Base-by-base conservation (phyloP, 2,888 invertebrate species). In the Yponomeuta evonymella region DNA sequence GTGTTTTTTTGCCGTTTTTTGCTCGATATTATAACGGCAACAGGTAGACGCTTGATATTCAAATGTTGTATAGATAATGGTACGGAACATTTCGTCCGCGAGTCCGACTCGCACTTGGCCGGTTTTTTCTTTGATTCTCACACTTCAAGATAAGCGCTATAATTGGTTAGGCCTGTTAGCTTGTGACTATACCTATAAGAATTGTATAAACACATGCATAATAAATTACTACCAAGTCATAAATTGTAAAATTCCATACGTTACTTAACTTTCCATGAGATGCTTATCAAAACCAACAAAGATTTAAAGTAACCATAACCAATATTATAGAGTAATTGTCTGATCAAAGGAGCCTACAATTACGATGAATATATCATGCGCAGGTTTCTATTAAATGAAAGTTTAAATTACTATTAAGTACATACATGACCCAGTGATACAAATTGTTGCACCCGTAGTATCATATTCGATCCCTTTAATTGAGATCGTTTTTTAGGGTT, bases 311-410 rank as follows among this genome's bases (percentile, higher is more conserved):
- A 15, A 12, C 51, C 1, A 15, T 15, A 58, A 58, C 51, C 43
- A 43, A 43, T 43, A 58, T 58, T 8, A 15, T 58, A 58, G 51
- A 58, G 15, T 58, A 58, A 58, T 58, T 58, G 51, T 65, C 29
- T 65, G 30, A 30, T 65, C 65, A 65, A 81, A 76, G 51, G 51
- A 64, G 64, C 80, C 80, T 80, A 77, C 76, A 81, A 87, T 87
- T 85, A 82, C 77, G 74, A 79, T 79, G 80, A 81, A 85, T 85
- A 83, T 81, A 87, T 84, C 84, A 85, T 81, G 79, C n/a, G 11
- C 51, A 15, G 48, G 11, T n/a, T 29, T 15, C 15, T 2, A 48
- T 43, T 48, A 67, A 67, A 67, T 48, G n/a, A 43, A 48, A 33
- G 29, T 43, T 23, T 48, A 70, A 11, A 8, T 43, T 8, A 1